Conservation (phyloP, 2,888 invertebrate genomes). For the Meta bourneti region DNA sequence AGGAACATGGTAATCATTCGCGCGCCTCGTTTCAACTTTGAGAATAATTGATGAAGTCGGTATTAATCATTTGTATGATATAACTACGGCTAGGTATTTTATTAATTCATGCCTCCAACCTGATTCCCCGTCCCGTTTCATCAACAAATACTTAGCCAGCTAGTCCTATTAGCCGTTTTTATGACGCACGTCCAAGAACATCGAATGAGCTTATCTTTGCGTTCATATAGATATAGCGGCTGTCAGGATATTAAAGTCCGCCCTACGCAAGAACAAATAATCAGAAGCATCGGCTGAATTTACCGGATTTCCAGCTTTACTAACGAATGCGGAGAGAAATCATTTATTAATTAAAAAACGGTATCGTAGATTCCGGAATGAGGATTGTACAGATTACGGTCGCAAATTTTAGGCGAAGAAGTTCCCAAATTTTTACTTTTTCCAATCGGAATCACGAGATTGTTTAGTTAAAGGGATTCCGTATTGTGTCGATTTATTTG, state of each 20-base stretch:
- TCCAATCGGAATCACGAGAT: conserved; percentile 16
- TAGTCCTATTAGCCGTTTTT: conserved; percentile 74
- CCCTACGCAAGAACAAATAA: conserved; percentile 57
- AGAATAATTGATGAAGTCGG: conserved; percentile 76
- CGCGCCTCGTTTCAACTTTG: conserved; percentile 75
- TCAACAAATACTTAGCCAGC: conserved; percentile 73
- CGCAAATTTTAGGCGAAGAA: conserved; percentile 6
- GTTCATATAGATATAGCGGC: not conserved
- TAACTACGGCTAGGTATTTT: conserved; percentile 70
- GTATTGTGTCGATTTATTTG: not conserved
- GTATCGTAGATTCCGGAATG: not conserved
- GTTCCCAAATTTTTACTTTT: not conserved
- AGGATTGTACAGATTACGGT: conserved; percentile 28
- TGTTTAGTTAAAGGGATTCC: conserved; percentile 17
- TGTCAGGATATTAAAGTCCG: conserved; percentile 56
- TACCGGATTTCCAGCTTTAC: conserved; percentile 44
- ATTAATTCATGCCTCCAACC: conserved; percentile 74
- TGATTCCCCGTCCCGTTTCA: conserved; percentile 70
- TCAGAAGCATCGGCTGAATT: conserved; percentile 59
- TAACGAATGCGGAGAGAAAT: conserved; percentile 38
- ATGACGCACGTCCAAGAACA: conserved; percentile 67
- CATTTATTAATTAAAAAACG: conserved; percentile 70
- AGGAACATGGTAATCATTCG: conserved; percentile 72
- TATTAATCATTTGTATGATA: conserved; percentile 76
- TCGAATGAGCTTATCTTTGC: conserved; percentile 63